A percentile compares a stretch with the other conserved stretches of the same genome.
phyloP scores from a whole-genome alignment of 30 jellyfish, hydroid and myxozoan genomes.

The Mastigias papua region DNA sequence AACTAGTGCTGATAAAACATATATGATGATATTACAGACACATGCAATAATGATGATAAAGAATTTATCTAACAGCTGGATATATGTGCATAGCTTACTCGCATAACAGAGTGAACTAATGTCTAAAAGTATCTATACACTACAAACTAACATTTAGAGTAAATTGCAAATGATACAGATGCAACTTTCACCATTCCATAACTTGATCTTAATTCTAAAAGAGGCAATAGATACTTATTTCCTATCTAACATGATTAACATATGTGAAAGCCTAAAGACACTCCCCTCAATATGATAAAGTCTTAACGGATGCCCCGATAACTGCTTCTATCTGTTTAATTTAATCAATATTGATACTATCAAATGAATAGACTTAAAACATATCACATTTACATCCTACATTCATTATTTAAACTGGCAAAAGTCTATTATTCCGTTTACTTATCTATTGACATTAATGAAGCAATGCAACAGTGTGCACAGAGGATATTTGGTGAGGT shows the following conservation, averaged over 20 bases:
- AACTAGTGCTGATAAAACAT: no score
- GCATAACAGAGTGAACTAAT: no score
- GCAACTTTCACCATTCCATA: no score
- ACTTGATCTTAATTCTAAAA: no score
- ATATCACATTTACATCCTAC: constrained; percentile 52
- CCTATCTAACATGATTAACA: not conserved
- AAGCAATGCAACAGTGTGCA: constrained; percentile 34
- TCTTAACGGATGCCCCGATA: constrained; percentile 3
- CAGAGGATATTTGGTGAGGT: constrained; percentile 59
- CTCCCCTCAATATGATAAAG: not conserved
- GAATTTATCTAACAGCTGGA: no score
- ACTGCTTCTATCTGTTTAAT: constrained; percentile 13
- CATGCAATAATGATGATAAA: no score
- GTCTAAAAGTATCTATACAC: no score
- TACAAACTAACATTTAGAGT: no score
- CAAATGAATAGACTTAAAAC: constrained; percentile 55
- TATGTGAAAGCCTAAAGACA: not conserved
- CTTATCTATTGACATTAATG: constrained; percentile 52
- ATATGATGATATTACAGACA: no score
- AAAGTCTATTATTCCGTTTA: constrained; percentile 11
- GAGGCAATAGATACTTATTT: no score
- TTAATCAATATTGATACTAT: constrained; percentile 26
- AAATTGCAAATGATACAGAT: no score
- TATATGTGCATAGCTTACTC: no score
- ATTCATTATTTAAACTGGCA: constrained; percentile 43